Evolutionary conservation across 2,888 invertebrate genomes (phyloP).

Genomic region (Amphipyra tragopoginis): DNA sequence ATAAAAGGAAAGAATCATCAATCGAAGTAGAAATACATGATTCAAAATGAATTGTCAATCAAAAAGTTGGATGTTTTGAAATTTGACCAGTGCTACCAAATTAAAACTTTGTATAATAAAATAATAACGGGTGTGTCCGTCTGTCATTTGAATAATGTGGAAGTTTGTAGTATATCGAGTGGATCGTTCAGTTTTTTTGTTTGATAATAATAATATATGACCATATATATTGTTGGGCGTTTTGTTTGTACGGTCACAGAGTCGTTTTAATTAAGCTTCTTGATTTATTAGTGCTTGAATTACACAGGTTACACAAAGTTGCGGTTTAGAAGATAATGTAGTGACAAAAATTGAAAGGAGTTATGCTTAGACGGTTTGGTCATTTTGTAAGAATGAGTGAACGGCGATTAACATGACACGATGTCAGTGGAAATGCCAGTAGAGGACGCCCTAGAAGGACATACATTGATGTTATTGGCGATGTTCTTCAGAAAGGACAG

Average conservation of each 20-base stretch:
- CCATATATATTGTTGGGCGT: conserved; percentile 42
- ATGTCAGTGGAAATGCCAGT: too few species aligned
- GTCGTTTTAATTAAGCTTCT: conserved; percentile 33
- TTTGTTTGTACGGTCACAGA: conserved; percentile 43
- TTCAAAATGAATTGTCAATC: conserved; percentile 62
- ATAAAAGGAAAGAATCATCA: conserved; percentile 41
- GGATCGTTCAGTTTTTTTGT: conserved; percentile 40
- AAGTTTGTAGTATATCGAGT: conserved; percentile 32
- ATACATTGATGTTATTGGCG: too few species aligned
- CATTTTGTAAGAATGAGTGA: too few species aligned
- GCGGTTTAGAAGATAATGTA: too few species aligned
- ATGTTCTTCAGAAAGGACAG: too few species aligned
- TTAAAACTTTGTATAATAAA: conserved; percentile 51
- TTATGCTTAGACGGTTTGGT: too few species aligned
- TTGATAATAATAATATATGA: conserved; percentile 14
- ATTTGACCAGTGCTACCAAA: conserved; percentile 56
- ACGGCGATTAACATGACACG: too few species aligned
- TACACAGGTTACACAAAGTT: too few species aligned
- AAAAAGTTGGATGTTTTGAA: conserved; percentile 55
- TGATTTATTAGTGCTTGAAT: conserved; percentile 37
- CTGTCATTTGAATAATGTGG: conserved; percentile 47
- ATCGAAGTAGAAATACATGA: conserved; percentile 47
- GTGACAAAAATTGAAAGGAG: too few species aligned
- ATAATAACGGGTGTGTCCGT: conserved; percentile 50
- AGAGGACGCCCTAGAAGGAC: too few species aligned